Conservation (phyloP, 2,888 invertebrate genomes). For the Drosophila putrida region DNA sequence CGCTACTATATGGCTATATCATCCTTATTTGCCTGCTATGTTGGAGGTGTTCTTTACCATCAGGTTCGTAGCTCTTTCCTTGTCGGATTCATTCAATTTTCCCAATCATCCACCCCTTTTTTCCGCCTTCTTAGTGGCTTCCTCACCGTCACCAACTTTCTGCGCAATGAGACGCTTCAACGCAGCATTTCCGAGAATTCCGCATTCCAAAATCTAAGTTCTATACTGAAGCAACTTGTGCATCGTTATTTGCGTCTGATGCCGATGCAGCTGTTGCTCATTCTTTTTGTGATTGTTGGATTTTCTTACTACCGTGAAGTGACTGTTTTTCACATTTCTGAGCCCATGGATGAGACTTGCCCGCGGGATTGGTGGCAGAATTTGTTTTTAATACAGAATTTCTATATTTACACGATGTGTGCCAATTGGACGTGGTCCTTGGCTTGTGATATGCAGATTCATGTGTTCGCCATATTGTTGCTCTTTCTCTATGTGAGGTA, state of each 20-base stretch:
- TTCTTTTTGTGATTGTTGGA: slow-evolving; percentile 31
- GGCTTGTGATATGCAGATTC: slow-evolving; percentile 57
- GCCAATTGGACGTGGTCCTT: slow-evolving; percentile 60
- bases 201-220: slow-evolving; percentile 7
- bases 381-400: slow-evolving; percentile 48
- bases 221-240: slow-evolving; percentile 25
- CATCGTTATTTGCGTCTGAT: slow-evolving; percentile 55
- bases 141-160: slow-evolving; percentile 50
- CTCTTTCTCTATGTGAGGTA: slow-evolving; percentile 41
- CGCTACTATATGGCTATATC: slow-evolving; percentile 3
- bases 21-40: slow-evolving; percentile 17
- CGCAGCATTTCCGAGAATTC: slow-evolving; percentile 34
- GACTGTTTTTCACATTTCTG: slow-evolving; percentile 41
- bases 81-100: neutral
- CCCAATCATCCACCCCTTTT: neutral
- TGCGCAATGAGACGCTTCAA: slow-evolving; percentile 41
- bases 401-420: slow-evolving; percentile 38
- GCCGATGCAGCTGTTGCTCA: slow-evolving; percentile 38
- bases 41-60: slow-evolving; percentile 56
- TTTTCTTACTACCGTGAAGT: slow-evolving; percentile 39
- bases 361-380: slow-evolving; percentile 38
- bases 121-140: slow-evolving; percentile 41
- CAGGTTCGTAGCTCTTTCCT: slow-evolving; percentile 32
- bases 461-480: slow-evolving; percentile 47
- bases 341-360: slow-evolving; percentile 48